Conservation (phyloP, 2,113 vertebrate species). For the Notiomystis cincta region DNA sequence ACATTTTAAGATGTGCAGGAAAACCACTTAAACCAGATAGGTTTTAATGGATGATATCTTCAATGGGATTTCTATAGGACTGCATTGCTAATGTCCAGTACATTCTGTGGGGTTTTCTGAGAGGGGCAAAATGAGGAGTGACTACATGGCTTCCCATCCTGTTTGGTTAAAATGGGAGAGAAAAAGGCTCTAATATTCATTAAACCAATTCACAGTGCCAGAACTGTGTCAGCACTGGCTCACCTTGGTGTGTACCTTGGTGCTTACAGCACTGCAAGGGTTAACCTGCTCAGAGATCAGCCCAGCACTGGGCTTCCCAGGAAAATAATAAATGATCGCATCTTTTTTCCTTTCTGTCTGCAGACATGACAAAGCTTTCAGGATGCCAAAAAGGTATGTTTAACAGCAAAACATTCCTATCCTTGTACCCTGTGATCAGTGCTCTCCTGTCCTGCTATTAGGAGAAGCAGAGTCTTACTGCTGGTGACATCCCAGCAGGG, state of each 20-base stretch:
- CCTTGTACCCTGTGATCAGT: neutral
- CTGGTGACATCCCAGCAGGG: neutral
- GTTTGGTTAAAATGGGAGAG: neutral
- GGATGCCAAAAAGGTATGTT: slow-evolving; percentile 88
- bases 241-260: neutral
- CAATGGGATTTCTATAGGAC: neutral
- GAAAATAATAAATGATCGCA: neutral
- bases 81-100: neutral
- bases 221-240: neutral
- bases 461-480: neutral
- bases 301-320: neutral
- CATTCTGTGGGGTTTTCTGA: neutral
- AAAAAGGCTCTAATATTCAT: neutral
- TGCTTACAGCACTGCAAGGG: neutral
- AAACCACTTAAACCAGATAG: neutral
- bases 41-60: neutral
- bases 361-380: slow-evolving; percentile 84
- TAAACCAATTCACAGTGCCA: neutral
- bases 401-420: neutral
- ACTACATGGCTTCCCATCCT: neutral
- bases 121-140: neutral
- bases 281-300: neutral
- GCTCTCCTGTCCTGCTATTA: neutral
- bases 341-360: slow-evolving; percentile 27
- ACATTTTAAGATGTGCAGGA: neutral